Conservation (phyloP, 2,888 invertebrate species). For the Ichneumon xanthorius region DNA sequence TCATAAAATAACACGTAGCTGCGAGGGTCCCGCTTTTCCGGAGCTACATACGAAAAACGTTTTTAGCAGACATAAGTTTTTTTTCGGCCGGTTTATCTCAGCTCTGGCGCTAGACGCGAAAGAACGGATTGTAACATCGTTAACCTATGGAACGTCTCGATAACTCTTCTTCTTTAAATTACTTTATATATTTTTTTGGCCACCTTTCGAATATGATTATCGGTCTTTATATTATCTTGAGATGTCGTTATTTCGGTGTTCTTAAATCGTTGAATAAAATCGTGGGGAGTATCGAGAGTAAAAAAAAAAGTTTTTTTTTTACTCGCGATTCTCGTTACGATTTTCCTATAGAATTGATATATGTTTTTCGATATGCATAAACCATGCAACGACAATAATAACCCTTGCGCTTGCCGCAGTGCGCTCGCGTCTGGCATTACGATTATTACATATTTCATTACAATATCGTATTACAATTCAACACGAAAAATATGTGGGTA, state of each 20-base stretch:
- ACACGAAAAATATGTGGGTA: constrained; percentile 59
- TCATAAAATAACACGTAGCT: constrained; percentile 49
- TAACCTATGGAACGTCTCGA: not conserved
- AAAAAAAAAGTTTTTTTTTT: constrained; percentile 1
- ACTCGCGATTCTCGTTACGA: constrained; percentile 22
- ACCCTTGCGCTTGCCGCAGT: constrained; percentile 24
- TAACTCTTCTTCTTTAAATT: not conserved
- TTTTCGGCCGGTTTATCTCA: constrained; percentile 27
- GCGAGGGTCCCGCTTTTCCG: constrained; percentile 1
- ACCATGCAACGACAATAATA: constrained; percentile 45
- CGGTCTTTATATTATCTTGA: constrained; percentile 20
- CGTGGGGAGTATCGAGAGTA: not conserved
- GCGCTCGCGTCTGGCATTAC: constrained; percentile 25
- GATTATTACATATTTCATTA: constrained; percentile 22
- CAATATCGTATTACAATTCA: constrained; percentile 41
- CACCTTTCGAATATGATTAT: constrained; percentile 28
- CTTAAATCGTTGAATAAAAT: constrained; percentile 28
- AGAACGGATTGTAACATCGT: constrained; percentile 15
- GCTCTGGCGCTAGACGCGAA: constrained; percentile 21
- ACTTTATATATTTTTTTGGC: constrained; percentile 25
- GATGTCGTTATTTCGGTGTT: constrained; percentile 49
- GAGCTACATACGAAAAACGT: constrained; percentile 12
- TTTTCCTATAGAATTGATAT: constrained; percentile 33
- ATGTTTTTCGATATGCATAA: constrained; percentile 43
- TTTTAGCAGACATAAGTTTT: constrained; percentile 31